phyloP scores from a whole-genome alignment of 1,140 invertebrate genomes.

The Hyles vespertilio region DNA sequence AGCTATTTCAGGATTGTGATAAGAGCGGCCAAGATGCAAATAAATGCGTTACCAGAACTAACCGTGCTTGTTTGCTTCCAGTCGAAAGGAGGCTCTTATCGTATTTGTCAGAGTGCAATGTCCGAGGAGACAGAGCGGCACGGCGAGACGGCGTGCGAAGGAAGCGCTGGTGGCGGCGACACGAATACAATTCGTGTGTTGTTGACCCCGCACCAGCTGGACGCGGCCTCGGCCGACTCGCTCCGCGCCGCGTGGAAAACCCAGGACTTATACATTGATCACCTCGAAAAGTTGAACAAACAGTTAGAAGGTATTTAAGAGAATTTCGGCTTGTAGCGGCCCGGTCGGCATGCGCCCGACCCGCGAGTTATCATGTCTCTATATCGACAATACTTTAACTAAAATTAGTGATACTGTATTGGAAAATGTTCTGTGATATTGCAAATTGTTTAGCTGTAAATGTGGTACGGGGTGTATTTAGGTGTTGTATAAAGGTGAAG shows the following conservation, averaged over 20 bases:
- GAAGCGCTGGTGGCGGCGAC: constrained; percentile 47
- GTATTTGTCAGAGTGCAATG: constrained; percentile 67
- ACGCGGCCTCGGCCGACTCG: constrained; percentile 60
- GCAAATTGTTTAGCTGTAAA: constrained; percentile 56
- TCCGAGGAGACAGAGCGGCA: constrained; percentile 68
- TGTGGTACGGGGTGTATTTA: constrained; percentile 68
- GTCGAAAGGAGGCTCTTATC: constrained; percentile 56
- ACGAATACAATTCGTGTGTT: constrained; percentile 62
- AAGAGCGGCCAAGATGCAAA: constrained; percentile 32
- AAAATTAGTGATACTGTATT: constrained; percentile 40
- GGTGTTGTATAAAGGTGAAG: constrained; percentile 53
- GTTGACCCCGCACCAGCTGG: constrained; percentile 66
- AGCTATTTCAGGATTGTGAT: not conserved
- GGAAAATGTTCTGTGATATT: constrained; percentile 57
- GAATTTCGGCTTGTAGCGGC: constrained; percentile 67
- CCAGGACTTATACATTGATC: constrained; percentile 74
- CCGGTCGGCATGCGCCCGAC: constrained; percentile 46
- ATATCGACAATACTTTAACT: constrained; percentile 75
- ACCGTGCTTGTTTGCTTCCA: constrained; percentile 57
- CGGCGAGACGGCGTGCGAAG: constrained; percentile 57
- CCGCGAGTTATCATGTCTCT: constrained; percentile 55
- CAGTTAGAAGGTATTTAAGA: constrained; percentile 76
- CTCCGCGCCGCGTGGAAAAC: constrained; percentile 68
- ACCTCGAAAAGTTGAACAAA: constrained; percentile 73
- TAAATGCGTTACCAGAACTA: constrained; percentile 42